Base-by-base conservation (phyloP, 2,113 vertebrate species). In the Montifringilla adamsi region DNA sequence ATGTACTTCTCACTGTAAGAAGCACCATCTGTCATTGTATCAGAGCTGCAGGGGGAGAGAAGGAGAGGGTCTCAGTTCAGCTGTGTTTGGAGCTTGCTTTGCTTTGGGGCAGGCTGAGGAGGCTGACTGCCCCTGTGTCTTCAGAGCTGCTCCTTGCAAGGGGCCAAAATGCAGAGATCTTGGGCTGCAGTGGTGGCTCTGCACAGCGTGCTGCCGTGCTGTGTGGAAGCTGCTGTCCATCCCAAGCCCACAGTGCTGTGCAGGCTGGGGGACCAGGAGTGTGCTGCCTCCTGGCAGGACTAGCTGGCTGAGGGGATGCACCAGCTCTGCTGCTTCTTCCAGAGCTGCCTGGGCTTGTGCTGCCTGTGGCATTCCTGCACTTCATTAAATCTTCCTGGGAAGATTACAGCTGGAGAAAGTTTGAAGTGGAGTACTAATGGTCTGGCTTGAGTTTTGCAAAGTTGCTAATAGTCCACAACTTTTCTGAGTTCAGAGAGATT, bases 161-260 rank as follows among this genome's bases (percentile, higher is more conserved):
- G 30, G 26, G 26, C 35, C 0, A 5, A 83, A 91, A 26, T 5
- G 9, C 10, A 10, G n/a, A 53, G 62, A 6, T 6, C 18, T 35
- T 26, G 0, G 10, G 28, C 31, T 0, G 7, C 43, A 6, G 10
- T 2, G 11, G 12, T 67, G 14, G 1, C 0, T 11, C 0, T 11
- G 33, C 17, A 13, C 13, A 43, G 30, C 4, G n/a, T 15, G 15
- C 15, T 68, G 41, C 74, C 14, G 0, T 8, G 2, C n/a, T 28
- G 28, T 20, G 5, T 10, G 46, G 64, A 46, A 83, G 20, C 35
- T 31, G 12, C 39, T 10, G 47, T 8, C 21, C 5, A 1, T 43
- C 58, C 53, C 35, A 50, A 83, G 72, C 6, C 17, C 16, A 4
- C 10, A 2, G 18, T 2, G 26, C 5, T 76, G 39, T 15, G 24